Evolutionary conservation across 1,140 invertebrate species (phyloP), one percentile per base, ranked within the genome.

Genomic region (Lineus longissimus): DNA sequence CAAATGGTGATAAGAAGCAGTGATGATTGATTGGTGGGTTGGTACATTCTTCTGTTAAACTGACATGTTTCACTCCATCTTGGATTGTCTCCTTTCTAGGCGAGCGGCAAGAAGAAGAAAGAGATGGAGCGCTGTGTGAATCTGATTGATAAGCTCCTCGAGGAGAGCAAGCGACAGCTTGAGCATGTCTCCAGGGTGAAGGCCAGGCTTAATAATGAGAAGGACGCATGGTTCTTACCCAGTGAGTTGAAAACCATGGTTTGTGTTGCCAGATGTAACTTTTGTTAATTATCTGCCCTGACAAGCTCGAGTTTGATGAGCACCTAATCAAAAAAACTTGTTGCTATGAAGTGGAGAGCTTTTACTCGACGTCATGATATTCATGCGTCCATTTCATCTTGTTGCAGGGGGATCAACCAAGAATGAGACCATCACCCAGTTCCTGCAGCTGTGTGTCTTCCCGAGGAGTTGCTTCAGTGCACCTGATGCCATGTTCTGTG

Each of bases 381-480:
- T 36, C 15, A 36, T 36, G 6, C 33, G 15, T 36, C n/a, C n/a
- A 36, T 7, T 36, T 4, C 33, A 36, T 36, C n/a, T 23, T 51
- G 47, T 51, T 51, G 47, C 25, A 51, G 47, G 25, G 47, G 95
- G 93, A 79, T 90, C 90, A 1, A 92, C 93, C 2, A 97, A 96
- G 82, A 95, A 95, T 81, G 94, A 97, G 82, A 95, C 93, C 0
- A 95, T 98, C 45, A 97, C 94, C 22, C 91, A 78, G 67, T 74
- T 99, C 77, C 85, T 99, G 66, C 95, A 99, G 82, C 84, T 95
- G 23, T 99, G 97, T 80, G 83, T 99, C 54, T 97, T 99, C 80
- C 95, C 96, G 40, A 86, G 95, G 61, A 96, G 93, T 83, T 93
- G 94, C 67, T 97, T 96, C 75, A 95, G 94, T 40, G 90, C 93